Base-by-base conservation (phyloP, 30 jellyfish, hydroid and myxozoan genomes). In the Hydractinia symbiolongicarpus region DNA sequence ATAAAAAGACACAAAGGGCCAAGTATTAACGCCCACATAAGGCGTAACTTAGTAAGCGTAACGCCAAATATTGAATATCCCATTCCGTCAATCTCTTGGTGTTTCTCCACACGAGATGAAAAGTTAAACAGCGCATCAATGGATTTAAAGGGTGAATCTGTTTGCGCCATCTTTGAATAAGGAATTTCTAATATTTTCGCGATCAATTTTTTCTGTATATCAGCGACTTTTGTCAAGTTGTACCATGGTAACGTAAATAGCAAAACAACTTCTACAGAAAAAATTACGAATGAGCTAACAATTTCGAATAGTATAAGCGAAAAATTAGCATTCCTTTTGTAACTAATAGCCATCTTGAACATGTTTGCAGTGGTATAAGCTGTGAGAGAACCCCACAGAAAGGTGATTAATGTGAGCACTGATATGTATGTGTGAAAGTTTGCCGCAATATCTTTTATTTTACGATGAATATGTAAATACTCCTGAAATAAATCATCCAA, bases 1-100 rank as follows among this genome's bases (percentile, higher is more conserved):
- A 74, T 9, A 74, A 74, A 58, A 17, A 74, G 20, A 40, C 83
- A 55, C 7, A 74, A n/a, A 49, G 83, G 83, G 51, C 69, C 83
- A 50, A 74, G 71, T 11, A 55, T 55, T 8, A 74, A 55, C n/a
- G 54, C 15, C 83, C 83, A 74, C 8, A 74, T 6, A 7, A 64
- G 7, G 7, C 74, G 74, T n/a, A 64, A n/a, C 9, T 64, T 51
- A 64, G 40, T 51, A 64, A 64, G 40, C 17, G 74, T 64, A 1
- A 64, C 40, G 19, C 74, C 74, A 6, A 64, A 64, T 13, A 64
- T 13, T n/a, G 74, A 64, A 64, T 64, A 64, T n/a, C 74, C 74
- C 16, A 64, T 7, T 13, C 9, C 9, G 8, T 64, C 74, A 13
- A n/a, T 7, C 40, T 64, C 19, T 64, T 64, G 74, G 2, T 64